phyloP scores from a whole-genome alignment of 2,888 invertebrate genomes.

The Apamea crenata region DNA sequence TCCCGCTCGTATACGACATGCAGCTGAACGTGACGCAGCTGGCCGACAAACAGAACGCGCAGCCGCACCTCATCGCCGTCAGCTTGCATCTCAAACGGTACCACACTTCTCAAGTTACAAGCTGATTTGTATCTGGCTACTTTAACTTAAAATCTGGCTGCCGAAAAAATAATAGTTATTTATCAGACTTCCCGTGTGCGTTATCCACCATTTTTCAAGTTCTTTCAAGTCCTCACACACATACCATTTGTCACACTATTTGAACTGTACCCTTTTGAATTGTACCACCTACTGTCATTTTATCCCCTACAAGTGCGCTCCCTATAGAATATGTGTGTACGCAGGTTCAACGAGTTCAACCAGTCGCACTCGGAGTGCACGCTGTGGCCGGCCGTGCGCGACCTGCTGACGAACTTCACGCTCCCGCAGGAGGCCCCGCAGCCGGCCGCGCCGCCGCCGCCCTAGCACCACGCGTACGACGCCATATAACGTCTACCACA shows the following conservation, averaged over 20 bases:
- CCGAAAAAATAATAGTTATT: not conserved
- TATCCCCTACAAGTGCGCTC: not conserved
- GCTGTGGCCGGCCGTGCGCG: slow-evolving; percentile 97
- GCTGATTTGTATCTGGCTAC: not conserved
- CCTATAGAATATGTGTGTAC: not conserved
- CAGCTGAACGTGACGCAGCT: slow-evolving; percentile 96
- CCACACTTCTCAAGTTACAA: not conserved
- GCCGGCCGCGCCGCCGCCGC: slow-evolving; percentile 82
- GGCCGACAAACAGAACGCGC: slow-evolving; percentile 94
- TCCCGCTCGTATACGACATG: slow-evolving; percentile 97
- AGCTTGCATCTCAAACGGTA: slow-evolving; percentile 88
- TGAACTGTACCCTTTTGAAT: too few species aligned
- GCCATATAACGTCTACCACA: slow-evolving; percentile 42
- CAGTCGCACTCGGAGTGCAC: slow-evolving; percentile 96
- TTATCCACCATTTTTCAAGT: not conserved
- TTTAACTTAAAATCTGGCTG: too few species aligned
- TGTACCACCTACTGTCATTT: not conserved
- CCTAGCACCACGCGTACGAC: slow-evolving; percentile 68
- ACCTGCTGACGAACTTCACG: slow-evolving; percentile 95
- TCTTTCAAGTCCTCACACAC: not conserved
- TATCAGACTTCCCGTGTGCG: not conserved
- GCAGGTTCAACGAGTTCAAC: slow-evolving; percentile 93
- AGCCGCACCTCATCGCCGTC: slow-evolving; percentile 88
- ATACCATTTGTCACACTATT: too few species aligned
- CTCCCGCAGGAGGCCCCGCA: slow-evolving; percentile 94